Conservation (phyloP, 2,888 invertebrate species). For the Eupsilia transversa region DNA sequence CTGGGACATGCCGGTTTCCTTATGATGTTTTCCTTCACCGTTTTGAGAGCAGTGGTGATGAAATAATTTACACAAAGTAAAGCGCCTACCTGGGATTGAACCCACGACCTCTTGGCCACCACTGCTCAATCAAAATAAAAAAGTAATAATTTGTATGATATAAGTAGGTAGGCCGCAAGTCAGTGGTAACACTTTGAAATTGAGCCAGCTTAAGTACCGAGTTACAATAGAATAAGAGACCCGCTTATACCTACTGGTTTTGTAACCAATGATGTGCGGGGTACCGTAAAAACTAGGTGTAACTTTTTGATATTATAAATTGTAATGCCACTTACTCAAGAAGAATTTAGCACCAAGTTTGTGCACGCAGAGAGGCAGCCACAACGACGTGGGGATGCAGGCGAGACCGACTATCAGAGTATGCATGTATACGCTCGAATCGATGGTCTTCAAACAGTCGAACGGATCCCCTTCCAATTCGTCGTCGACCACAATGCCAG, state of each 20-base stretch:
- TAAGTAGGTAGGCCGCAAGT: background rate
- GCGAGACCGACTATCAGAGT: constrained; percentile 95
- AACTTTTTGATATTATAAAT: background rate
- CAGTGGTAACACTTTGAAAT: background rate
- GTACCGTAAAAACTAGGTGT: background rate
- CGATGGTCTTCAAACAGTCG: constrained; percentile 92
- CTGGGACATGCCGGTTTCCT: too few relatives aligned
- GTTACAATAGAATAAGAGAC: background rate
- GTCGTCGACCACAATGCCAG: constrained; percentile 91
- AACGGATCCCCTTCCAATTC: constrained; percentile 85
- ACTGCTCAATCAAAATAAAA: too few relatives aligned
- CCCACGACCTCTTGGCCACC: too few relatives aligned
- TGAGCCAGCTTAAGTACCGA: background rate
- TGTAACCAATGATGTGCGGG: background rate
- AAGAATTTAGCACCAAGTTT: constrained; percentile 95
- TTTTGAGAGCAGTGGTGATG: too few relatives aligned
- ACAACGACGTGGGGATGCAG: constrained; percentile 95
- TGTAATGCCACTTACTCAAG: constrained; percentile 91
- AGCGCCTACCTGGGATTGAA: too few relatives aligned
- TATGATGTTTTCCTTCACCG: too few relatives aligned
- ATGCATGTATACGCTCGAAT: constrained; percentile 93
- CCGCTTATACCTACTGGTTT: background rate
- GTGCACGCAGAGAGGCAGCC: constrained; percentile 95
- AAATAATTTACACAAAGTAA: too few relatives aligned
- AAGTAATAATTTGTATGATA: too few relatives aligned